Conservation (phyloP, 2,888 invertebrate genomes). For the Artemia sp. region DNA sequence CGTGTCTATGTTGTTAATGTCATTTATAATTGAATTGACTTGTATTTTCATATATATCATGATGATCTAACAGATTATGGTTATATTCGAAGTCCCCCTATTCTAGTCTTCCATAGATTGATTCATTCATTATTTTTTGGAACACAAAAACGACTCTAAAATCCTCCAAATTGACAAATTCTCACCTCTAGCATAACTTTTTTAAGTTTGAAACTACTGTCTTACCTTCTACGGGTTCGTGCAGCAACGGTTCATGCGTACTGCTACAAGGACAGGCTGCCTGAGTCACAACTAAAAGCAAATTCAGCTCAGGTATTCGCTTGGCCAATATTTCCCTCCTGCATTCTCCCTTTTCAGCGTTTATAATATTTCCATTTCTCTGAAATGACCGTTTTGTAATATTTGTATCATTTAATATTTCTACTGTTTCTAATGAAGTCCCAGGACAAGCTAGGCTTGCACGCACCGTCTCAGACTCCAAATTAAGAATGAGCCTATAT, state of each 20-base stretch:
- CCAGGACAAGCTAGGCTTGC: neutral
- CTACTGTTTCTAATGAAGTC: neutral
- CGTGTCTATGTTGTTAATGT: too few species aligned
- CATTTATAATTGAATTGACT: too few species aligned
- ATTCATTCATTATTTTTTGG: too few species aligned
- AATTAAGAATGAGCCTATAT: slow-evolving; percentile 11
- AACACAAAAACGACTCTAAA: too few species aligned
- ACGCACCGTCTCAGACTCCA: neutral
- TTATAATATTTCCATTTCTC: neutral
- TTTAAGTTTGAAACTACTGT: neutral
- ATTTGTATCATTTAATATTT: neutral
- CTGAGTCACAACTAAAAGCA: neutral
- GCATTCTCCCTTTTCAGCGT: neutral
- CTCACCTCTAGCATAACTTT: too few species aligned
- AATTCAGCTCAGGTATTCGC: neutral
- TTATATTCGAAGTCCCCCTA: too few species aligned
- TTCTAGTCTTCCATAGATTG: too few species aligned
- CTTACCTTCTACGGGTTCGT: slow-evolving; percentile 10
- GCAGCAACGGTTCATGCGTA: neutral
- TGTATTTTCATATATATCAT: too few species aligned
- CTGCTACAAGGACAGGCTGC: neutral
- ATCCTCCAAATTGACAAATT: too few species aligned
- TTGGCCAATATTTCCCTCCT: neutral
- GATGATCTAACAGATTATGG: too few species aligned
- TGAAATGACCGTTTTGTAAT: neutral